Percentiles rank a stretch among this genome's conserved stretches.
These are phyloP conservation scores for Caenorhabditis macrosperma DNA, from an alignment of 2,888 invertebrate genomes.

Conservation along the genomic window DNA sequence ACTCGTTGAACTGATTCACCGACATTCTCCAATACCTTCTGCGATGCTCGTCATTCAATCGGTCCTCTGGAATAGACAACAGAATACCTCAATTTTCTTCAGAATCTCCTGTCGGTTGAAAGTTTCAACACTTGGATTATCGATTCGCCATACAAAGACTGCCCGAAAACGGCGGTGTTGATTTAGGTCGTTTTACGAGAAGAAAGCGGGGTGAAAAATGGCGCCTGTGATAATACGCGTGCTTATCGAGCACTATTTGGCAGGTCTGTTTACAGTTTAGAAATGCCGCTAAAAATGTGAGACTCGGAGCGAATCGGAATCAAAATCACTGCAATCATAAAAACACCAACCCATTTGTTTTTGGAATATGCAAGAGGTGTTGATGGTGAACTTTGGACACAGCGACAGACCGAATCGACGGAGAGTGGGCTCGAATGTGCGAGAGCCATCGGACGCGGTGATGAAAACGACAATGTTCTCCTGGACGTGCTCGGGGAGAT, in stretches of 20 bases:
- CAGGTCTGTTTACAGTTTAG: slow-evolving; percentile 39
- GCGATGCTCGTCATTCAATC: slow-evolving; percentile 63
- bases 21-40: slow-evolving; percentile 67
- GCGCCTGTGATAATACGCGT: slow-evolving; percentile 25
- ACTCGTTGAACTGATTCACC: slow-evolving; percentile 60
- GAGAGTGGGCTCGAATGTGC: slow-evolving; percentile 35
- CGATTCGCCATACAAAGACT: slow-evolving; percentile 21
- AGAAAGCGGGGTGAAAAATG: slow-evolving; percentile 14
- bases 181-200: slow-evolving; percentile 50
- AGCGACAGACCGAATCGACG: slow-evolving; percentile 56
- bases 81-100: too few relatives aligned
- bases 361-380: slow-evolving; percentile 62
- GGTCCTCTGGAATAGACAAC: slow-evolving; percentile 57
- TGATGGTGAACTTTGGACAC: slow-evolving; percentile 58
- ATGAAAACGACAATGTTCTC: slow-evolving; percentile 60
- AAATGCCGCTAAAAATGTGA: too few relatives aligned
- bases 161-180: slow-evolving; percentile 29
- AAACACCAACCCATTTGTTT: slow-evolving; percentile 54
- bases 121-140: too few relatives aligned
- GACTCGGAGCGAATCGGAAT: too few relatives aligned
- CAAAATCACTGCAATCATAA: slow-evolving; percentile 19
- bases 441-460: slow-evolving; percentile 63
- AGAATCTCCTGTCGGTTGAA: too few relatives aligned
- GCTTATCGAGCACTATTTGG: slow-evolving; percentile 44
- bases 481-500: slow-evolving; percentile 56